Conservation (phyloP, 2,797 vertebrate species). For the Sebastes nivosus region DNA sequence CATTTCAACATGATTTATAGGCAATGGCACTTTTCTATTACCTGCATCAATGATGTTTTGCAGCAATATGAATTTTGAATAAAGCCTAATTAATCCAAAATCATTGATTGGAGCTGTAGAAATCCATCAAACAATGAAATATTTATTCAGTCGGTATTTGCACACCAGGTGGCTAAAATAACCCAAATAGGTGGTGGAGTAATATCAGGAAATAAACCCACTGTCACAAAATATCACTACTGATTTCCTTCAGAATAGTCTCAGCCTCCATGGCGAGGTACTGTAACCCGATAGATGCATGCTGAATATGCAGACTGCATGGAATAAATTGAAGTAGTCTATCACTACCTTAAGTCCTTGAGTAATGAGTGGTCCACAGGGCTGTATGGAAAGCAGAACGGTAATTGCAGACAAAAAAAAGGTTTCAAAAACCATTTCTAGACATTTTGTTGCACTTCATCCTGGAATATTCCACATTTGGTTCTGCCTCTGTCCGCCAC, state of each 20-base stretch:
- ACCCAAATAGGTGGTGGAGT: slow-evolving; percentile 8
- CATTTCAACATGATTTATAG: slow-evolving; percentile 52
- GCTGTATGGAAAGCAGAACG: slow-evolving; percentile 52
- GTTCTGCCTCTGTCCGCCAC: slow-evolving; percentile 9
- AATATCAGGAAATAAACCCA: slow-evolving; percentile 31
- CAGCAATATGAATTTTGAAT: slow-evolving; percentile 66
- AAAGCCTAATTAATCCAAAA: slow-evolving; percentile 67
- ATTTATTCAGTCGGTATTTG: slow-evolving; percentile 22
- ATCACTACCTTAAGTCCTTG: slow-evolving; percentile 53
- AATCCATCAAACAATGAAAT: slow-evolving; percentile 56
- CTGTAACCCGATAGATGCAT: slow-evolving; percentile 2
- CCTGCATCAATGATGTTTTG: slow-evolving; percentile 52
- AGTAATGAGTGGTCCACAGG: slow-evolving; percentile 55
- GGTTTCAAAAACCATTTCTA: slow-evolving; percentile 21
- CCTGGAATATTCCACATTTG: slow-evolving; percentile 43
- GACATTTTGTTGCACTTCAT: slow-evolving; percentile 44
- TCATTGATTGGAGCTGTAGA: slow-evolving; percentile 55
- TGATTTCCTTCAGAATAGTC: slow-evolving; percentile 7
- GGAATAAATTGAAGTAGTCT: slow-evolving; percentile 56
- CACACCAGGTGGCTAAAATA: slow-evolving; percentile 29
- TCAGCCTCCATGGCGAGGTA: not conserved
- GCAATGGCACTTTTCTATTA: slow-evolving; percentile 54
- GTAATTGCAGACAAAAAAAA: slow-evolving; percentile 56
- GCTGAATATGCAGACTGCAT: slow-evolving; percentile 23
- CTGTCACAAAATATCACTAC: slow-evolving; percentile 27